Base-by-base conservation (phyloP, 2,888 invertebrate genomes). In the Cheilosia scutellata region DNA sequence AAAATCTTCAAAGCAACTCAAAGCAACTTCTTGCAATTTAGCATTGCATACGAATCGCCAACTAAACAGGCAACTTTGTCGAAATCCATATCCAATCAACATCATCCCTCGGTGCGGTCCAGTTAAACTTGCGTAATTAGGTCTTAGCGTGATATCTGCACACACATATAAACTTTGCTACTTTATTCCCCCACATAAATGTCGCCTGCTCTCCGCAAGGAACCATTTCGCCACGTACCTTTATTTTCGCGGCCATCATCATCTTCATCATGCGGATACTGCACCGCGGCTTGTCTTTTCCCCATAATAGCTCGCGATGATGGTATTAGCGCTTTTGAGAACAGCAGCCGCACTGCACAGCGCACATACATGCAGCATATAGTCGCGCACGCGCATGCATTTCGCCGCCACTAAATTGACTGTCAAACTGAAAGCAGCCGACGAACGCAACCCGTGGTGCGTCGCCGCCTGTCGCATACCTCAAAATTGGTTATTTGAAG, bases 401-500 rank as follows among this genome's bases (percentile, higher is more conserved):
- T 58, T 63, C 31, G 51, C 63, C 44, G 51, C 77, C 37, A 37
- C 11, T 37, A 72, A 78, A 83, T 78, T 58, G 83, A 78, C 78
- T 60, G 68, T 68, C 74, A 71, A 44, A n/a, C 58, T 63, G 66
- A 76, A 57, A 63, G 76, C 55, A 25, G 11, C 40, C 42, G 29
- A 44, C 40, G 60, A 16, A 11, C 62, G 60, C 68, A 62, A 25
- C 72, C 79, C 63, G 68, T 51, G 33, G 74, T 57, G 62, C 44
- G 55, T 47, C 82, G 71, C 58, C 66, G 71, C 40, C 71, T 86
- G 76, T 86, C 76, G 60, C 82, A 86, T 86, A 42, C 76, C 72
- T 86, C 86, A 86, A 86, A 86, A 86, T 86, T 82, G 60, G 82
- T 82, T 86, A 86, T 86, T 82, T 58, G 76, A 76, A 51, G 51